phyloP scores from a whole-genome alignment of 2,888 invertebrate species.

The Trichopria drosophilae region DNA sequence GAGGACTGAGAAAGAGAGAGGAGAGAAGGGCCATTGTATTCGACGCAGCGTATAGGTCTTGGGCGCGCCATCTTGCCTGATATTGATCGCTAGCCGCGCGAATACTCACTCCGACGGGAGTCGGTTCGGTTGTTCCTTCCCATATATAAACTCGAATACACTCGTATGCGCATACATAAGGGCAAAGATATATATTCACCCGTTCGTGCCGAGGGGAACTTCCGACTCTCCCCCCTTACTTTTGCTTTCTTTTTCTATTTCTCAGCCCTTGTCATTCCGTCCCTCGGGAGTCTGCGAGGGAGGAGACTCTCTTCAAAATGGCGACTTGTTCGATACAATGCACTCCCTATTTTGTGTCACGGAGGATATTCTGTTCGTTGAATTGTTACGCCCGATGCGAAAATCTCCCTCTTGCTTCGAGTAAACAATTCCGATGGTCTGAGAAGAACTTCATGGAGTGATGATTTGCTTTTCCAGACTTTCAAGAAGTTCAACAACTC shows the following conservation, averaged over 20 bases:
- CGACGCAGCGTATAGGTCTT: slow-evolving; percentile 53
- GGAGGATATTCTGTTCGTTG: too few species aligned
- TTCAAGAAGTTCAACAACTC: too few species aligned
- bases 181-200: background rate
- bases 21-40: slow-evolving; percentile 53
- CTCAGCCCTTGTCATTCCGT: too few species aligned
- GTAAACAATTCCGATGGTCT: too few species aligned
- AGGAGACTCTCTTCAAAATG: slow-evolving; percentile 55
- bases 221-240: background rate
- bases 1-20: slow-evolving; percentile 32
- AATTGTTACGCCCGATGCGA: too few species aligned
- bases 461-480: too few species aligned
- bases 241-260: slow-evolving; percentile 36
- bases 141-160: slow-evolving; percentile 7
- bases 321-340: too few species aligned
- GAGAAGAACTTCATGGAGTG: too few species aligned
- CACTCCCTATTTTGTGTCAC: too few species aligned
- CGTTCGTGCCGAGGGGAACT: background rate
- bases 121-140: slow-evolving; percentile 23
- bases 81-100: slow-evolving; percentile 58
- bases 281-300: slow-evolving; percentile 46
- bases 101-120: slow-evolving; percentile 51
- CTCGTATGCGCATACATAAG: slow-evolving; percentile 17
- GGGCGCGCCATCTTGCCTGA: slow-evolving; percentile 58
- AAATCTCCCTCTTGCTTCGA: too few species aligned